A percentile compares a stretch with the other conserved stretches of the same genome.
Evolutionary conservation across 64 coral and sea anemone species (phyloP).

Genomic region (Pocillopora damicornis): DNA sequence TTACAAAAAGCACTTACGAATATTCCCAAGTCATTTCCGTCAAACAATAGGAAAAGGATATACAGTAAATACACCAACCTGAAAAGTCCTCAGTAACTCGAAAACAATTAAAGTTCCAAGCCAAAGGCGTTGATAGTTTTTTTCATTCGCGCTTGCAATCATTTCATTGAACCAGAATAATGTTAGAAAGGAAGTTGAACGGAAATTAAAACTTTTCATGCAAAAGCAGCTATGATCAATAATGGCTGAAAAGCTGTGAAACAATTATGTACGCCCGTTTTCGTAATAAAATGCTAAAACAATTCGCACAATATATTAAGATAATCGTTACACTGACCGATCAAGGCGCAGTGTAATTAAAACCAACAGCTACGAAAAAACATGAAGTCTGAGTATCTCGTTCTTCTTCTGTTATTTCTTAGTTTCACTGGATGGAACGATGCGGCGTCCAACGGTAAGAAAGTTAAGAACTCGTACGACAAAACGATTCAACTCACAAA

Average conservation of each 20-base stretch:
- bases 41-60: too few species aligned
- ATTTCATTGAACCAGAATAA: neutral
- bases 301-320: neutral
- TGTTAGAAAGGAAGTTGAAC: neutral
- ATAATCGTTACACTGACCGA: neutral
- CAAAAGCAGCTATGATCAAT: neutral
- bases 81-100: neutral
- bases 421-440: neutral
- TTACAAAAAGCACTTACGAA: too few species aligned
- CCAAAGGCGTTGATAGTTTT: neutral
- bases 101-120: neutral
- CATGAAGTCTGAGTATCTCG: neutral
- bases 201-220: neutral
- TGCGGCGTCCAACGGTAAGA: neutral
- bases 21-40: too few species aligned
- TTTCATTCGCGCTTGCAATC: neutral
- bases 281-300: neutral
- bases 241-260: neutral
- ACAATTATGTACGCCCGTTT: neutral
- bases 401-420: neutral
- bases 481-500: too few species aligned
- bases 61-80: too few species aligned
- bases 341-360: neutral
- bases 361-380: neutral
- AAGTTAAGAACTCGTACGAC: too few species aligned